Evolutionary conservation across 2,797 vertebrate genomes (phyloP).

Genomic region (Ctenosaura bakeri): DNA sequence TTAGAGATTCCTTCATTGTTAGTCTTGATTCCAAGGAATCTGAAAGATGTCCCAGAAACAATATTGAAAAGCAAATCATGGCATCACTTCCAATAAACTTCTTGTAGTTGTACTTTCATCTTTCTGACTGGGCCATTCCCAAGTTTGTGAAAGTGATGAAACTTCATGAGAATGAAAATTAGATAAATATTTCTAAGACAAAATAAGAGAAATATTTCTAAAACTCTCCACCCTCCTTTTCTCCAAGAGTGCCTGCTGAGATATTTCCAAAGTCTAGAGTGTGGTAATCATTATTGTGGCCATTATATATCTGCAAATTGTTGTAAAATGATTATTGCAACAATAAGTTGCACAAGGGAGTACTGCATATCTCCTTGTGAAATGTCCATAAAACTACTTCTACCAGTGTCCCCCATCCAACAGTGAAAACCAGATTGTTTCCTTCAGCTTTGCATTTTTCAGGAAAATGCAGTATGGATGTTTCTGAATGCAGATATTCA

Average conservation of each 20-base stretch:
- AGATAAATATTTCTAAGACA: neutral
- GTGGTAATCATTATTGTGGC: no score
- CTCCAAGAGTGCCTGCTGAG: neutral
- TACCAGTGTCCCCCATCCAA: no score
- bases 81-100: neutral
- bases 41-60: neutral
- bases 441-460: no score
- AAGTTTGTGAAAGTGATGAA: neutral
- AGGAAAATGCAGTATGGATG: no score
- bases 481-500: no score
- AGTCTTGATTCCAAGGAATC: neutral
- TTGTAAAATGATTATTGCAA: neutral
- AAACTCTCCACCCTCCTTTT: neutral
- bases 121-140: neutral
- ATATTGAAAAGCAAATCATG: neutral
- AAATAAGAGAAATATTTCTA: neutral
- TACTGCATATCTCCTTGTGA: no score
- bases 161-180: neutral
- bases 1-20: neutral
- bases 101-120: no score
- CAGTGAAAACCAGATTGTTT: no score
- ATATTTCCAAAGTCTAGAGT: neutral
- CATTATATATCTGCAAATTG: neutral
- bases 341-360: no score
- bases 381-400: no score